phyloP scores from a whole-genome alignment of 1,140 invertebrate species.

The Heliconius eleuchia region DNA sequence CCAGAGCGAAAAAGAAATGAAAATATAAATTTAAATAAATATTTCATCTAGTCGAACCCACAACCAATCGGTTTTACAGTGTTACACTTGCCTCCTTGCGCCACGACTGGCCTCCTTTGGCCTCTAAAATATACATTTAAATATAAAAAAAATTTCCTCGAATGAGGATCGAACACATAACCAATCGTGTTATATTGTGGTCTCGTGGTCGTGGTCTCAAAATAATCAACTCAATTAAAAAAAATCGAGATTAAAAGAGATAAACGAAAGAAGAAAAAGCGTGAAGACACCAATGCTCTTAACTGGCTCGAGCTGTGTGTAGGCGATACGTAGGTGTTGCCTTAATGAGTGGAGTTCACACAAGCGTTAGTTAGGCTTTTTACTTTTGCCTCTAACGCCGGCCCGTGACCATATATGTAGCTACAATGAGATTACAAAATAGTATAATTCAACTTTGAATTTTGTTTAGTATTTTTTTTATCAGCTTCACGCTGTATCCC shows the following conservation, averaged over 20 bases:
- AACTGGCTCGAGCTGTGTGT: slow-evolving; percentile 25
- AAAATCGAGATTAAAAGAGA: slow-evolving; percentile 3
- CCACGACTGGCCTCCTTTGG: no score
- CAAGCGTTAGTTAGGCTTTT: slow-evolving; percentile 18
- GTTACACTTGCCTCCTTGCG: no score
- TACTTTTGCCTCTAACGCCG: slow-evolving; percentile 1
- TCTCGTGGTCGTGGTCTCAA: no score
- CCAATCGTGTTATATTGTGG: no score
- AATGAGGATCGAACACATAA: no score
- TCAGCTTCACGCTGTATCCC: no score
- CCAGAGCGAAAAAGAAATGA: no score
- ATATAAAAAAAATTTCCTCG: no score
- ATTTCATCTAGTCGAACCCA: no score
- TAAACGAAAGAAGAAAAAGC: slow-evolving; percentile 13
- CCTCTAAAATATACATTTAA: no score
- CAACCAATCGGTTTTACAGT: no score
- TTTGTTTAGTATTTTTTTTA: neutral
- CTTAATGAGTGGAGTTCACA: slow-evolving; percentile 60
- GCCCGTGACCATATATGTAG: neutral
- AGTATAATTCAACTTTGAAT: neutral
- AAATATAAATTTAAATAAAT: no score
- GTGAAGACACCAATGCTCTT: slow-evolving; percentile 1
- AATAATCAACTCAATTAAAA: neutral
- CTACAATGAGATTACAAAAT: neutral
- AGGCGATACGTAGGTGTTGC: slow-evolving; percentile 49